A percentile compares a stretch with the other conserved stretches of the same genome.
Evolutionary conservation across 2,888 invertebrate genomes (phyloP).

Genomic region (Epinotia demarniana): DNA sequence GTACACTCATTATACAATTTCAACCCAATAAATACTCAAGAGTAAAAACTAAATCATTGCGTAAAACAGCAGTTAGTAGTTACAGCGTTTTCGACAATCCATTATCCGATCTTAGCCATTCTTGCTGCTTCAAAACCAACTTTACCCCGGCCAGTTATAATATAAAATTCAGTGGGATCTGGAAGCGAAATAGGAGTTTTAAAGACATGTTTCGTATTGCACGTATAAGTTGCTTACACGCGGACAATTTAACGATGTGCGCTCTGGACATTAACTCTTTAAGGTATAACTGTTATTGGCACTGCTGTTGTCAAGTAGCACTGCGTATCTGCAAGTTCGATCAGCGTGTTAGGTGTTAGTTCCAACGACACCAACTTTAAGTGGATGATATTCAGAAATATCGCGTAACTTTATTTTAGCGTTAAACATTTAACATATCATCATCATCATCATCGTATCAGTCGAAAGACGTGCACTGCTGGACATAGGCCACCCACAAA

Average conservation of each 20-base stretch:
- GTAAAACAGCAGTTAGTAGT: slow-evolving; percentile 19
- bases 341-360: background rate
- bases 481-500: too few relatives aligned
- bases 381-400: background rate
- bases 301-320: slow-evolving; percentile 5
- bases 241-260: slow-evolving; percentile 33
- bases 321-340: slow-evolving; percentile 17
- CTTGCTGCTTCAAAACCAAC: background rate
- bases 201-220: background rate
- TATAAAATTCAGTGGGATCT: background rate
- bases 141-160: background rate
- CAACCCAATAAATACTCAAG: slow-evolving; percentile 20
- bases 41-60: slow-evolving; percentile 34
- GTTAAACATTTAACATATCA: too few relatives aligned
- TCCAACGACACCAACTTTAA: background rate
- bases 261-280: slow-evolving; percentile 33
- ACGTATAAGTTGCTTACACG: slow-evolving; percentile 24
- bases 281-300: slow-evolving; percentile 48
- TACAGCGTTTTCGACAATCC: background rate
- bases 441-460: too few relatives aligned
- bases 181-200: background rate
- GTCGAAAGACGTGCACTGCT: too few relatives aligned
- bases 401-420: too few relatives aligned
- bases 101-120: background rate
- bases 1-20: slow-evolving; percentile 32